Percentiles rank a stretch among this genome's conserved stretches.
Conservation (phyloP, 2,888 invertebrate species). For the Nymphalis c-album region DNA sequence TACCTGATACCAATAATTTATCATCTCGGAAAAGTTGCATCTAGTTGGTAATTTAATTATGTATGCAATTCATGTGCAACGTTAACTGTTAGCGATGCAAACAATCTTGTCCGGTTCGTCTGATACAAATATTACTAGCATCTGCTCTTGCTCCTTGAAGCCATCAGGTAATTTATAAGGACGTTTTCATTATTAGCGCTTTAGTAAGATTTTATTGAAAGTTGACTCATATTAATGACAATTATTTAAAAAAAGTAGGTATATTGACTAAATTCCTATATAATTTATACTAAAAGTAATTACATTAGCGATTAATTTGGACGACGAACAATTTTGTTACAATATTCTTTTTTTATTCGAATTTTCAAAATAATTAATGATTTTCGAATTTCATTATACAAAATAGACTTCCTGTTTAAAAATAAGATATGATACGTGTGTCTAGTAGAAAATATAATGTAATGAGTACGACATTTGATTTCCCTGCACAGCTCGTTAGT, state of each 20-base stretch:
- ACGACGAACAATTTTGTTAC: too few species aligned
- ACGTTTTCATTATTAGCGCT: too few species aligned
- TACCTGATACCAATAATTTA: not conserved
- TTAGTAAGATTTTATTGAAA: too few species aligned
- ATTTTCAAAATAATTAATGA: too few species aligned
- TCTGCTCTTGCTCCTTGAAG: slow-evolving; percentile 14
- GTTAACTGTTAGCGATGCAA: slow-evolving; percentile 27
- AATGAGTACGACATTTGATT: slow-evolving; percentile 50
- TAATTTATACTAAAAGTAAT: too few species aligned
- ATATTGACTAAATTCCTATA: too few species aligned
- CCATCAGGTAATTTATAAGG: not conserved
- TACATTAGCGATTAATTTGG: too few species aligned
- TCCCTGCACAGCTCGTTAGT: slow-evolving; percentile 50
- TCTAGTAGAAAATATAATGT: slow-evolving; percentile 39
- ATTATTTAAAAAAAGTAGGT: too few species aligned
- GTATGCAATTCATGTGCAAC: slow-evolving; percentile 24
- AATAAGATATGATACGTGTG: slow-evolving; percentile 15
- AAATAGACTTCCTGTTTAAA: not conserved
- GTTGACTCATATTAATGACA: too few species aligned
- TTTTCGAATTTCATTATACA: too few species aligned
- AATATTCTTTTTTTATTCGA: too few species aligned
- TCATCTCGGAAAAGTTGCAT: not conserved
- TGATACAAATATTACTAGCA: slow-evolving; percentile 19
- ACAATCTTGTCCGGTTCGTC: slow-evolving; percentile 18
- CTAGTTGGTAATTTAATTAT: slow-evolving; percentile 7